Conservation (phyloP, 1,140 invertebrate genomes). For the Euborellia annulipes region DNA sequence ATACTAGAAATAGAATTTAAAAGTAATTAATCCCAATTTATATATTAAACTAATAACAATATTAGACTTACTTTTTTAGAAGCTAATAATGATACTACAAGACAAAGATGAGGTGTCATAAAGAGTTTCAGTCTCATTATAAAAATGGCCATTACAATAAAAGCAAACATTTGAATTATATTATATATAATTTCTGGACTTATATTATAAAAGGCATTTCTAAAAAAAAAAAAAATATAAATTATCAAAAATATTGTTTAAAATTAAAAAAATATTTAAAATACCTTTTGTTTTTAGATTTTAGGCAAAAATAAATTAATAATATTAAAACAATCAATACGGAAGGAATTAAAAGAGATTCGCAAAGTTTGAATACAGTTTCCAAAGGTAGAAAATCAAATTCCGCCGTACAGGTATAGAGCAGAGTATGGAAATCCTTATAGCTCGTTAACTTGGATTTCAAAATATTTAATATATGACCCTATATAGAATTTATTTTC, state of each 20-base stretch:
- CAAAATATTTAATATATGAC: constrained; percentile 62
- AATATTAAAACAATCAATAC: constrained; percentile 30
- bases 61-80: constrained; percentile 28
- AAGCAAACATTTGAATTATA: constrained; percentile 47
- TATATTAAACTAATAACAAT: background rate
- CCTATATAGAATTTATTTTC: constrained; percentile 24
- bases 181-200: constrained; percentile 54
- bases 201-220: constrained; percentile 18
- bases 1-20: constrained; percentile 16
- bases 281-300: background rate
- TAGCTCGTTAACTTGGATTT: constrained; percentile 57
- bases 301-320: constrained; percentile 26
- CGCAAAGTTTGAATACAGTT: constrained; percentile 31
- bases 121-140: constrained; percentile 76
- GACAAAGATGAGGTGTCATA: constrained; percentile 64
- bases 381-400: constrained; percentile 60
- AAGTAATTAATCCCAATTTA: no score
- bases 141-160: constrained; percentile 53
- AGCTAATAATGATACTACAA: constrained; percentile 45
- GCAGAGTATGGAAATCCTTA: constrained; percentile 62
- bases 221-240: constrained; percentile 5
- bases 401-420: constrained; percentile 70
- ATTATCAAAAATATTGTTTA: constrained; percentile 1
- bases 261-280: background rate
- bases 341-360: constrained; percentile 39